Base-by-base conservation (phyloP, 64 coral and sea anemone genomes). In the Montipora efflorescens region DNA sequence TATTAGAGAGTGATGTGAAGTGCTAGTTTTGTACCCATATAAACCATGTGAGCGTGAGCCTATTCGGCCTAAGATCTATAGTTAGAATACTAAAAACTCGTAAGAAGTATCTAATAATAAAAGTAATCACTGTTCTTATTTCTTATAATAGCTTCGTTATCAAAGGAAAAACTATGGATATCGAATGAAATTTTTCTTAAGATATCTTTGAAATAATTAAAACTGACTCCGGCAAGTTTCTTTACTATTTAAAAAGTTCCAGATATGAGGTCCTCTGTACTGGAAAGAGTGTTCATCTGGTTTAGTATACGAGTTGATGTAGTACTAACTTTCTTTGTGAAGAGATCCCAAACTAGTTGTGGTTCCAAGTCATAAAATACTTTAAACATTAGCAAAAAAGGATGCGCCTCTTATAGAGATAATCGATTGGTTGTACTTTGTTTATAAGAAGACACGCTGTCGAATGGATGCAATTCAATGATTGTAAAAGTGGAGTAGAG, bases 61-160 rank as follows among this genome's bases (percentile, higher is more conserved):
- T 9, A 45, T 53, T 53, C 8, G 5, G 8, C 8, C 51, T 7
- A 53, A 53, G 2, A 53, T 53, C 51, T 53, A 7, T 45, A 9
- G 51, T 76, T 25, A 25, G 25, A 25, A 25, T 5, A 76, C 22
- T 25, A 13, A 43, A 25, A 76, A 76, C 74, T 76, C 74, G 43
- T 76, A 76, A 45, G 25, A 76, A 76, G 74, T 76, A 76, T 23
- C 36, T 45, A 76, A 36, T 76, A 76, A 43, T 76, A 76, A 28
- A 76, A 20, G 1, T 25, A 36, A 76, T 76, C 74, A 76, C 22
- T 25, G 74, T 76, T 28, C 28, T 48, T 76, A 76, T 47, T 76
- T 43, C 14, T 76, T 76, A 8, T 76, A 76, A 76, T 76, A 76
- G 74, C 43, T 76, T 76, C 74, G 23, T 76, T 76, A 13, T 7